Percentiles rank a stretch among this genome's conserved stretches.
Evolutionary conservation across 2,797 vertebrate genomes (phyloP).

Genomic region (Manis crassicaudata): DNA sequence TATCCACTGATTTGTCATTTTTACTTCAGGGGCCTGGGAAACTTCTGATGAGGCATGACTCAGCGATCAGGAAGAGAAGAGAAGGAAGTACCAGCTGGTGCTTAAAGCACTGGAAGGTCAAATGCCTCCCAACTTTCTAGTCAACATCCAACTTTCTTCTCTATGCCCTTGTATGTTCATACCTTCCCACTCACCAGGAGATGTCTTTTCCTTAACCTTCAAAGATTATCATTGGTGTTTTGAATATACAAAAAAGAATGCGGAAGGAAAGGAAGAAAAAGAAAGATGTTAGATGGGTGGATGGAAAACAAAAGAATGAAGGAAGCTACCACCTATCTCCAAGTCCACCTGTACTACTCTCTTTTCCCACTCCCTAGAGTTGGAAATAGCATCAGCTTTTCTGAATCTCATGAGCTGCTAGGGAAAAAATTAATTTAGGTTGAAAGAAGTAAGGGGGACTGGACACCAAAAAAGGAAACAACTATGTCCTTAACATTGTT

Average conservation of each 20-base stretch:
- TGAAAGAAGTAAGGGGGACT: neutral
- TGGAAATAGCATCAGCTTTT: neutral
- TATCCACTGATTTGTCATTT: neutral
- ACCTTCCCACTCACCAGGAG: neutral
- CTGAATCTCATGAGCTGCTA: neutral
- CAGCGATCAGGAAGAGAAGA: neutral
- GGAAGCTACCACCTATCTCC: neutral
- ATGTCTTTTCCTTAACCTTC: neutral
- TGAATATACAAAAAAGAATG: neutral
- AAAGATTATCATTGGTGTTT: neutral
- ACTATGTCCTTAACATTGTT: neutral
- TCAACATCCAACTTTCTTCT: neutral
- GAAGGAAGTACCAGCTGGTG: neutral
- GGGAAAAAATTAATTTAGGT: neutral
- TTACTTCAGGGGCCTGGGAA: neutral
- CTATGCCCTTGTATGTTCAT: neutral
- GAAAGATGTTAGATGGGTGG: neutral
- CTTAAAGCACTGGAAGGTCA: neutral
- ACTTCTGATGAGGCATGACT: conserved; percentile 6
- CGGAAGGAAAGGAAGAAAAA: neutral
- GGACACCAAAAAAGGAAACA: neutral
- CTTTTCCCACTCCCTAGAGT: neutral
- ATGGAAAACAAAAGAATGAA: neutral
- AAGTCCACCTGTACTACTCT: neutral
- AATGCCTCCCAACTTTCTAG: neutral